Evolutionary conservation across 2,888 invertebrate genomes (phyloP).

Genomic region (Aelia acuminata): DNA sequence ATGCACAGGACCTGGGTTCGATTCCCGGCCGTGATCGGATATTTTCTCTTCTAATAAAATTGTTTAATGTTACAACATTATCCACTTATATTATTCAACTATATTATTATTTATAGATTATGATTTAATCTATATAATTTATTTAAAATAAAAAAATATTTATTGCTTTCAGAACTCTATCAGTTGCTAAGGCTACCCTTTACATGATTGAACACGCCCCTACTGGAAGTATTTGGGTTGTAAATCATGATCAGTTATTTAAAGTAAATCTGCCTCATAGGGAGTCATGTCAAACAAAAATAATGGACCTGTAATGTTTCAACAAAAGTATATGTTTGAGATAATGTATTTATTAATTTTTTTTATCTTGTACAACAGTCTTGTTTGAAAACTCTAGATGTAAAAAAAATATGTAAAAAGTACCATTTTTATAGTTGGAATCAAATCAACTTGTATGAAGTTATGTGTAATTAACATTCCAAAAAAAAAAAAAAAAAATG

Average conservation of each 20-base stretch:
- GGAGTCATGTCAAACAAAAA: conserved; percentile 57
- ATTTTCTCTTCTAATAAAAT: neutral
- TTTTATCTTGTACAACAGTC: neutral
- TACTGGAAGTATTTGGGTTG: conserved; percentile 69
- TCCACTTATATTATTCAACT: neutral
- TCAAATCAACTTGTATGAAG: no score
- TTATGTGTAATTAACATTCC: no score
- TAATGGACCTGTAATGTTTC: conserved; percentile 57
- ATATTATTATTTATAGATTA: neutral
- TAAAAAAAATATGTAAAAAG: no score
- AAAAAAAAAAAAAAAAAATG: no score
- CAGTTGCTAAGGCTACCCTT: conserved; percentile 67
- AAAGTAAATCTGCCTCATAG: conserved; percentile 56
- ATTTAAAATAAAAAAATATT: neutral
- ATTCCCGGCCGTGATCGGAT: no score
- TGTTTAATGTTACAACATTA: no score
- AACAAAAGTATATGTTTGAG: neutral
- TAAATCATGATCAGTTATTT: conserved; percentile 66
- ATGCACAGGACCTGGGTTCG: no score
- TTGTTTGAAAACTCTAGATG: neutral
- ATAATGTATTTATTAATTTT: neutral
- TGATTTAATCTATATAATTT: neutral
- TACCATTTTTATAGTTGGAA: no score
- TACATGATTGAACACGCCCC: conserved; percentile 68
- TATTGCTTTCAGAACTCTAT: conserved; percentile 15